Percentiles rank a stretch among this genome's conserved stretches.
Evolutionary conservation across 2,888 invertebrate species (phyloP).

Genomic region (Pandemis cinnamomeana): DNA sequence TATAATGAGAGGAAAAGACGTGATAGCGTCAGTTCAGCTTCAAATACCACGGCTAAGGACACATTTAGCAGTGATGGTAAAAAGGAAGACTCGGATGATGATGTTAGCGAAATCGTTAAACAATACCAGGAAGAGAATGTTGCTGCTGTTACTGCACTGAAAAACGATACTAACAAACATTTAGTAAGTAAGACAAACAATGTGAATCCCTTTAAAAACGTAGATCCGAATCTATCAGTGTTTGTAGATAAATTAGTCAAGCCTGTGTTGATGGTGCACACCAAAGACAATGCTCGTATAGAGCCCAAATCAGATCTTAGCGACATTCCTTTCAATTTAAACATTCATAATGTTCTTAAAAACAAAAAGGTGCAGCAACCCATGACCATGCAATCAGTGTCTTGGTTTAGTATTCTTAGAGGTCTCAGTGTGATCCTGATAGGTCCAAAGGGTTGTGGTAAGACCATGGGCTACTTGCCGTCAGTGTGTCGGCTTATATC

Average conservation of each 20-base stretch:
- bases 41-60: conserved; percentile 44
- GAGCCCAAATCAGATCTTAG: conserved; percentile 60
- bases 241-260: conserved; percentile 75
- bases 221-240: conserved; percentile 65
- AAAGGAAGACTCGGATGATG: conserved; percentile 53
- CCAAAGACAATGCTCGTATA: conserved; percentile 66
- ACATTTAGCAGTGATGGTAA: conserved; percentile 45
- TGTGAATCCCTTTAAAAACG: conserved; percentile 72
- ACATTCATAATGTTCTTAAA: conserved; percentile 62
- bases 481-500: conserved; percentile 86
- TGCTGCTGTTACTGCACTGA: conserved; percentile 17
- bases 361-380: conserved; percentile 69
- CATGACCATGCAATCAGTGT: conserved; percentile 86
- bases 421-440: conserved; percentile 87
- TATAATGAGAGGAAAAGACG: conserved; percentile 36
- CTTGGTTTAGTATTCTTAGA: conserved; percentile 88
- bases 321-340: conserved; percentile 65
- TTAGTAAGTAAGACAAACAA: conserved; percentile 47
- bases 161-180: conserved; percentile 30
- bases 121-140: conserved; percentile 45
- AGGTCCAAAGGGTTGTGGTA: conserved; percentile 85
- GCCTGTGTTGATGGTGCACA: conserved; percentile 75
- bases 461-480: conserved; percentile 89
- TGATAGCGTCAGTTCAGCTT: conserved; percentile 10
- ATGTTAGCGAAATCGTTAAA: conserved; percentile 53